Conservation (phyloP, 2,888 invertebrate genomes). For the Halictus quadricinctus region DNA sequence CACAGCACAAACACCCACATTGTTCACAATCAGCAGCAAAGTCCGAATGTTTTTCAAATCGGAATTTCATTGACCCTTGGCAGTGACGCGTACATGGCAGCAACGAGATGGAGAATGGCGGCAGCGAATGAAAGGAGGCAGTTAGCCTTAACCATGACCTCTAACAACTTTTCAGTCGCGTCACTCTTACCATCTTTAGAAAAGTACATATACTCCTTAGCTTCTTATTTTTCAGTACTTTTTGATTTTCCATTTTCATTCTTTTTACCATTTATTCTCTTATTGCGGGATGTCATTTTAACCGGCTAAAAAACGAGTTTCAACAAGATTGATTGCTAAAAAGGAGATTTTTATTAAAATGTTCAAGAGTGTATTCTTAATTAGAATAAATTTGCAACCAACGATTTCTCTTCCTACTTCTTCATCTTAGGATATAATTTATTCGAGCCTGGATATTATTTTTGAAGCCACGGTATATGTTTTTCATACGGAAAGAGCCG, state of each 20-base stretch:
- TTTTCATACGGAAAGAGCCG: slow-evolving; percentile 54
- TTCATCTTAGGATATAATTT: neutral
- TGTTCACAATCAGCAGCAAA: slow-evolving; percentile 25
- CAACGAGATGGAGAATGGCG: slow-evolving; percentile 36
- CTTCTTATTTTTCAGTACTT: neutral
- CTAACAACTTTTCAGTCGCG: slow-evolving; percentile 42
- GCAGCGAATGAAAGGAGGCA: slow-evolving; percentile 46
- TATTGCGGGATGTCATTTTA: neutral
- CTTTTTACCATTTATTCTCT: neutral
- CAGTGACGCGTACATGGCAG: slow-evolving; percentile 45
- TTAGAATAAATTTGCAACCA: neutral
- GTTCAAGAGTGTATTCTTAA: neutral
- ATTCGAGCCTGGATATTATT: neutral
- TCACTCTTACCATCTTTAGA: slow-evolving; percentile 7
- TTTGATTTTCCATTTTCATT: neutral
- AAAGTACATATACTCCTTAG: slow-evolving; percentile 21
- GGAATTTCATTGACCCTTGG: slow-evolving; percentile 68
- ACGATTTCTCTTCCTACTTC: neutral
- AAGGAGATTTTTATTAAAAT: neutral
- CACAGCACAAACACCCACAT: neutral
- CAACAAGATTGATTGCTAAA: neutral
- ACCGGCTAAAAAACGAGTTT: neutral
- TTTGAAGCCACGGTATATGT: slow-evolving; percentile 6
- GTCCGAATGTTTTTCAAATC: slow-evolving; percentile 26
- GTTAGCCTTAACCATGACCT: slow-evolving; percentile 72